Conservation (phyloP, 2,888 invertebrate species). For the Drosophila heteroneura region DNA sequence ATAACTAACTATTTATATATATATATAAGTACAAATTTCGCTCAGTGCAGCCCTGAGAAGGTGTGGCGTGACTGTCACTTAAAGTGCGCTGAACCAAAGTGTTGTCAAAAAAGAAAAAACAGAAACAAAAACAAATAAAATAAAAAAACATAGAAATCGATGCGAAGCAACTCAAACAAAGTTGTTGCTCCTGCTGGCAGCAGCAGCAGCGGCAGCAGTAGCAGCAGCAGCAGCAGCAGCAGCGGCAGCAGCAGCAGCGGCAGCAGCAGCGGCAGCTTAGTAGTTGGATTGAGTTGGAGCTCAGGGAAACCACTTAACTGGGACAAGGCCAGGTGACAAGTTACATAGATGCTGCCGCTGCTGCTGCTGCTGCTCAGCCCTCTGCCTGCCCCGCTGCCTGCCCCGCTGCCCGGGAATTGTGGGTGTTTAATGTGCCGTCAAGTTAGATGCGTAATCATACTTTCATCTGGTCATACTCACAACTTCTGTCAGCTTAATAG, state of each 20-base stretch:
- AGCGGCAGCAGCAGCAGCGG: too few relatives aligned
- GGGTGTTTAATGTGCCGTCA: conserved; percentile 36
- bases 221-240: background rate
- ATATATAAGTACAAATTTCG: background rate
- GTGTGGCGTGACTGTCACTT: conserved; percentile 61
- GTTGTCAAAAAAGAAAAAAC: conserved; percentile 45
- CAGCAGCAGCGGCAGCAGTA: too few relatives aligned
- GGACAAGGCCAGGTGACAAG: conserved; percentile 36
- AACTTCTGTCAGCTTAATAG: conserved; percentile 13
- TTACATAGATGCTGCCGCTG: conserved; percentile 8
- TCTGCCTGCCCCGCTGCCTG: too few relatives aligned
- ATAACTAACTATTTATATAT: too few relatives aligned
- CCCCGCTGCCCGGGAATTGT: conserved; percentile 4
- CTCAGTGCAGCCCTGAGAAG: conserved; percentile 8
- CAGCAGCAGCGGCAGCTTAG: conserved; percentile 8
- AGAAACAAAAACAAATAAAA: background rate
- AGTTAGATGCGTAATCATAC: conserved; percentile 4
- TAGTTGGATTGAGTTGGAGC: conserved; percentile 18
- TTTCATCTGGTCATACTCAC: conserved; percentile 25
- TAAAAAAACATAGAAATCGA: conserved; percentile 44
- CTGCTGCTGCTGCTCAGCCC: background rate
- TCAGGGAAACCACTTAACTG: conserved; percentile 39
- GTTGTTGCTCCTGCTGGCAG: background rate
- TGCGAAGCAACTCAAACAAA: conserved; percentile 24
- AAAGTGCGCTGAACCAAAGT: conserved; percentile 69